Percentiles rank a stretch among this genome's conserved stretches.
Evolutionary conservation across 2,113 vertebrate species (phyloP).

Genomic region (Myrmecophaga tridactyla): DNA sequence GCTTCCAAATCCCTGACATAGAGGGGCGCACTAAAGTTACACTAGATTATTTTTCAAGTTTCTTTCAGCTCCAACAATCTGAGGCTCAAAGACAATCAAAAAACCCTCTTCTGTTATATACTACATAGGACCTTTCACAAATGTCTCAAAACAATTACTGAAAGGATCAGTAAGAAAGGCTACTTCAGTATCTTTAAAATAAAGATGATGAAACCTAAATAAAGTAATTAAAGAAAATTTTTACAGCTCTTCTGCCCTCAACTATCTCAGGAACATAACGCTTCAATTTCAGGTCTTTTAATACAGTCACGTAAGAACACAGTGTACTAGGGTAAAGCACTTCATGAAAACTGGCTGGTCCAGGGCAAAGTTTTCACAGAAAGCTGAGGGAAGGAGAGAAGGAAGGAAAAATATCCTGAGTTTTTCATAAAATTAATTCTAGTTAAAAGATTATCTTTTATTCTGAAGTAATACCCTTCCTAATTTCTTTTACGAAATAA

Average conservation of each 20-base stretch:
- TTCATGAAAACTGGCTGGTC: neutral
- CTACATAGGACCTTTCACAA: neutral
- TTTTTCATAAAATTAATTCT: slow-evolving; percentile 19
- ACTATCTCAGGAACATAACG: slow-evolving; percentile 16
- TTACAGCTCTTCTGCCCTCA: neutral
- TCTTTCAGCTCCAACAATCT: slow-evolving; percentile 18
- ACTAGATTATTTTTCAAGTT: neutral
- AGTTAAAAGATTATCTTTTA: neutral
- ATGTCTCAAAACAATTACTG: neutral
- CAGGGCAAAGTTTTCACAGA: neutral
- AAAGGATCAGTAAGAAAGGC: neutral
- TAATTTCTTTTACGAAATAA: neutral
- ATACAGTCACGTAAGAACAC: neutral
- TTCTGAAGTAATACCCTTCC: neutral
- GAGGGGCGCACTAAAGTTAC: neutral
- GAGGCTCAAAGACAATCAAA: neutral
- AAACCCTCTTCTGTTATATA: neutral
- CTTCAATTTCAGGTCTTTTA: neutral
- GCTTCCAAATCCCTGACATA: neutral
- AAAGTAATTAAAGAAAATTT: neutral
- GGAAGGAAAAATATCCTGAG: neutral
- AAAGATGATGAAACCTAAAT: neutral
- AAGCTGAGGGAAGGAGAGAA: neutral
- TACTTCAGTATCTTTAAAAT: slow-evolving; percentile 25
- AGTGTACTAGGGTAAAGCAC: neutral